Evolutionary conservation across 2,797 vertebrate genomes (phyloP).

Genomic region (Acanthornis magna): DNA sequence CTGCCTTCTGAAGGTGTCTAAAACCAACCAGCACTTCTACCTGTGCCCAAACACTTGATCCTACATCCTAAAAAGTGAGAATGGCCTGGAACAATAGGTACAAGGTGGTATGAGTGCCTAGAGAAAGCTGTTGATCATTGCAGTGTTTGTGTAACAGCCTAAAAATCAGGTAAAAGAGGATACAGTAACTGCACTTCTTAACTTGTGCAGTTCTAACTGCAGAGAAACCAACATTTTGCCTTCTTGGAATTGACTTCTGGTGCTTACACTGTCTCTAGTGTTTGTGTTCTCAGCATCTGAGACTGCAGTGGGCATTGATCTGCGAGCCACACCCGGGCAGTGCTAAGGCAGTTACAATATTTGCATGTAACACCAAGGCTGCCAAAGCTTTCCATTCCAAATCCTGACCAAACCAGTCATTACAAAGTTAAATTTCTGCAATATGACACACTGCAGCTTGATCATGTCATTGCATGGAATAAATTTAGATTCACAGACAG

Average conservation of each 20-base stretch:
- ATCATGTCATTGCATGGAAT: background rate
- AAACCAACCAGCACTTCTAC: background rate
- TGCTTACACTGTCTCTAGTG: fast-evolving
- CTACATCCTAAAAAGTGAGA: background rate
- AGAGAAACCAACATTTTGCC: background rate
- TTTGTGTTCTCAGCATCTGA: background rate
- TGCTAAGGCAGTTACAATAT: background rate
- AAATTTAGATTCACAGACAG: background rate
- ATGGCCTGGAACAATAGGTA: background rate
- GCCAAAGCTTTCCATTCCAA: background rate
- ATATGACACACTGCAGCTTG: no score
- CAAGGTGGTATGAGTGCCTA: background rate
- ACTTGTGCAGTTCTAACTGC: background rate
- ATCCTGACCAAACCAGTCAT: background rate
- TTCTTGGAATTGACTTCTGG: background rate
- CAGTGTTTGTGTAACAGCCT: fast-evolving
- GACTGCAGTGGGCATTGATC: background rate
- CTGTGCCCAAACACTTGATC: background rate
- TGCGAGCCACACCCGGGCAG: fast-evolving
- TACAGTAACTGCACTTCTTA: background rate
- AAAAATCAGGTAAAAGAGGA: background rate
- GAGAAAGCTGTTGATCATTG: background rate
- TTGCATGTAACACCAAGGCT: background rate
- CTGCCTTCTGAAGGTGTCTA: fast-evolving
- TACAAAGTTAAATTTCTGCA: background rate